These are phyloP conservation scores for Ephydatia muelleri DNA, from an alignment of 37 sponge, comb jelly and placozoan species.

Conservation along the genomic window DNA sequence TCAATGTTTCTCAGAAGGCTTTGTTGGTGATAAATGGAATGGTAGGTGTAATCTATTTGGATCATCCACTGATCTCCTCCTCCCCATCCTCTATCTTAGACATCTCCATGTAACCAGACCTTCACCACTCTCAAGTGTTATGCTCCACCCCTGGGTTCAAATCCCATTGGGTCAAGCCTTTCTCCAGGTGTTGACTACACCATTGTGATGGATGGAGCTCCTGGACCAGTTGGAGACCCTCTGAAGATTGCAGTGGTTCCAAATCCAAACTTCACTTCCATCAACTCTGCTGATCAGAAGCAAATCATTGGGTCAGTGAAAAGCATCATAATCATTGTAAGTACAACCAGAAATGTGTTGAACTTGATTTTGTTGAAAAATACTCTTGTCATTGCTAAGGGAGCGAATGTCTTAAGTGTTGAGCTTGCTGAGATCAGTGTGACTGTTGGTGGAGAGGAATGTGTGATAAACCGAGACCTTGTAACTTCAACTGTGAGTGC, in stretches of 20 bases:
- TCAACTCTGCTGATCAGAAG: not conserved
- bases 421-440: not conserved
- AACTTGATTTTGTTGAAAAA: no score
- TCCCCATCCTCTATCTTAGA: not conserved
- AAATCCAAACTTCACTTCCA: not conserved
- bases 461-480: not conserved
- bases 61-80: not conserved
- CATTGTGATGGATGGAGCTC: conserved; percentile 28
- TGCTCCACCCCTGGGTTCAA: not conserved
- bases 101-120: not conserved
- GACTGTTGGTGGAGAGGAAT: not conserved
- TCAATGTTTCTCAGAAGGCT: conserved; percentile 45
- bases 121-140: not conserved
- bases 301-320: not conserved
- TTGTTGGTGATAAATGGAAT: conserved; percentile 16
- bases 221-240: conserved; percentile 9
- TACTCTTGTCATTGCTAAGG: not conserved
- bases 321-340: not conserved
- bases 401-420: not conserved
- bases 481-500: not conserved
- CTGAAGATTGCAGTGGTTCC: not conserved
- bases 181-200: conserved; percentile 9
- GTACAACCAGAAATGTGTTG: not conserved
- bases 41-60: not conserved
- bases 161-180: conserved; percentile 5